Percentiles rank a stretch among this genome's conserved stretches.
These are phyloP conservation scores for Echeneis naucrates DNA, from an alignment of 2,797 vertebrate species.

Conservation along the genomic window DNA sequence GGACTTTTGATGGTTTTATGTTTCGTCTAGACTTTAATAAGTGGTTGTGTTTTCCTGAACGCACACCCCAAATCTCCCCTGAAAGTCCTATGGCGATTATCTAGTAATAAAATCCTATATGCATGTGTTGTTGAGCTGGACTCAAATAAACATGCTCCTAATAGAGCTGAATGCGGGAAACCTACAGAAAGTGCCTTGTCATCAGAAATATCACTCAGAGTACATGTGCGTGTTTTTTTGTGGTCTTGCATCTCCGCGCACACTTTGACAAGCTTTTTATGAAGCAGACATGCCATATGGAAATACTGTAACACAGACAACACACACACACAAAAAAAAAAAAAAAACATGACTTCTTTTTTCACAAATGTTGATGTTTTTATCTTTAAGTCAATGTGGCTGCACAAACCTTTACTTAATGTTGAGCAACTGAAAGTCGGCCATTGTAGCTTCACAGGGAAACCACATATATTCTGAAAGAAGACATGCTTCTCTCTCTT, in stretches of 20 bases:
- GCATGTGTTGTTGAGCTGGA: conserved; percentile 74
- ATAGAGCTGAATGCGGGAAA: conserved; percentile 73
- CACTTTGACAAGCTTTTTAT: conserved; percentile 55
- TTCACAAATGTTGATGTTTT: conserved; percentile 15
- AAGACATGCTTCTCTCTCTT: not conserved
- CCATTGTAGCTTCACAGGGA: not conserved
- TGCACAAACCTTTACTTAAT: conserved; percentile 31
- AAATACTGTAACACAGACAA: conserved; percentile 34
- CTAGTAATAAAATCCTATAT: conserved; percentile 82
- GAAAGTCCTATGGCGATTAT: conserved; percentile 85
- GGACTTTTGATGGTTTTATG: conserved; percentile 95
- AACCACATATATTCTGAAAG: not conserved
- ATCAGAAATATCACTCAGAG: conserved; percentile 61
- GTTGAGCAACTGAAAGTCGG: conserved; percentile 14
- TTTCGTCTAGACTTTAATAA: conserved; percentile 99
- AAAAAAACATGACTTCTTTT: conserved; percentile 3
- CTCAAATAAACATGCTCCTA: conserved; percentile 79
- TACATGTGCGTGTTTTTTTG: conserved; percentile 36
- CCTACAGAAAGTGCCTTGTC: conserved; percentile 67
- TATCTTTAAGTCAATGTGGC: conserved; percentile 5
- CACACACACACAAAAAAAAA: no score
- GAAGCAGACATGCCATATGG: conserved; percentile 29
- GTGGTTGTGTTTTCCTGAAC: conserved; percentile 88
- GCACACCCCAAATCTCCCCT: conserved; percentile 83
- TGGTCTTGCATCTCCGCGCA: conserved; percentile 8